phyloP scores from a whole-genome alignment of 2,888 invertebrate genomes.

The Atethmia centrago region DNA sequence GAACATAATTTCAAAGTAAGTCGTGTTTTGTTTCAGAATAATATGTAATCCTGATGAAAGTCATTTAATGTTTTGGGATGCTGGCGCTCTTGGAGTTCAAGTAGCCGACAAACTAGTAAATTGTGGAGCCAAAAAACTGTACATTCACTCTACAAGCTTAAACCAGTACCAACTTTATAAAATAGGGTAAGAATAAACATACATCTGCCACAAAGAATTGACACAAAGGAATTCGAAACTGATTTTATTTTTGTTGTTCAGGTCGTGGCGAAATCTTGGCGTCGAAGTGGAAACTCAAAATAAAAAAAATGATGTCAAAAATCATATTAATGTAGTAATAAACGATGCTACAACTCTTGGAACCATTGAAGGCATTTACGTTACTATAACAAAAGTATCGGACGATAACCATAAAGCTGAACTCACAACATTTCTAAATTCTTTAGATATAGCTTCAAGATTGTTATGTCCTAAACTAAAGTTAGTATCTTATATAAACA shows the following conservation, averaged over 20 bases:
- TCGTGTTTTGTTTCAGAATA: conserved; percentile 39
- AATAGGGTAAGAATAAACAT: conserved; percentile 14
- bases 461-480: conserved; percentile 18
- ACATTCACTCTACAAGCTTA: conserved; percentile 50
- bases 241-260: not conserved
- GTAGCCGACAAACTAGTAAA: conserved; percentile 68
- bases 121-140: conserved; percentile 71
- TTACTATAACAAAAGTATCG: conserved; percentile 12
- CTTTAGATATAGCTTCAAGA: conserved; percentile 28
- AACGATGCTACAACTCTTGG: conserved; percentile 16
- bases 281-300: conserved; percentile 1
- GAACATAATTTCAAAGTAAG: not conserved
- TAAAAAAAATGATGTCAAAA: not conserved
- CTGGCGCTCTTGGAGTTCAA: conserved; percentile 62
- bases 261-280: conserved; percentile 32
- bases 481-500: conserved; percentile 7
- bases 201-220: not conserved
- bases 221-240: not conserved
- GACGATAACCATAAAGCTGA: not conserved
- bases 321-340: not conserved
- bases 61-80: conserved; percentile 49
- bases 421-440: not conserved
- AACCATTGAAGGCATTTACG: conserved; percentile 22
- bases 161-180: conserved; percentile 32
- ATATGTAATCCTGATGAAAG: conserved; percentile 22